These are phyloP conservation scores for Hemicentrotus pulcherrimus DNA, from an alignment of 35 echinoderm and acorn worm species.

Conservation along the genomic window DNA sequence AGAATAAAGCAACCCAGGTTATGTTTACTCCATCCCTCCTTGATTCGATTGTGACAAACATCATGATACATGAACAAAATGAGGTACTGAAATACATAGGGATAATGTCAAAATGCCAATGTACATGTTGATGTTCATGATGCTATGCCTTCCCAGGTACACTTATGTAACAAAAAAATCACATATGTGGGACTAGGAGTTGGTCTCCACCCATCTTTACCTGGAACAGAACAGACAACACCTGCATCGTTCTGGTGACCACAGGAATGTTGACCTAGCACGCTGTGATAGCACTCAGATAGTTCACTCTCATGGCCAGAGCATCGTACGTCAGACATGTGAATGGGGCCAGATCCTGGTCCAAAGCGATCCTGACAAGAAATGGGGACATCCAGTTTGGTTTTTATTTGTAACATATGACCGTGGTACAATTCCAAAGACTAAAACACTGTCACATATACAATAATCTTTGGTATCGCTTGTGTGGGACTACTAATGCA, in stretches of 20 bases:
- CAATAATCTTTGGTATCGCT: no score
- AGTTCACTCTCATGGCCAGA: slow-evolving; percentile 2
- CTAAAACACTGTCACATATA: no score
- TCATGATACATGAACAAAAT: no score
- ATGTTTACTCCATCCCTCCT: no score
- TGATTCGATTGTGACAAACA: no score
- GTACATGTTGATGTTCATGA: not conserved
- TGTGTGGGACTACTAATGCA: no score
- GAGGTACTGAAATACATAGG: not conserved
- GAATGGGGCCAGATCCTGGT: not conserved
- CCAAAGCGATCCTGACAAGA: slow-evolving; percentile 16
- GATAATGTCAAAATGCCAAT: not conserved
- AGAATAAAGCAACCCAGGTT: no score
- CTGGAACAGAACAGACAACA: slow-evolving; percentile 26
- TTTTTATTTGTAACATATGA: not conserved
- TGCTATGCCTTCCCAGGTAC: no score
- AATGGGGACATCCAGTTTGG: not conserved
- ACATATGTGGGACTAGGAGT: no score
- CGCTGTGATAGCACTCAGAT: not conserved
- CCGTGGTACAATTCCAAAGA: no score
- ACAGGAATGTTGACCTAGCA: not conserved
- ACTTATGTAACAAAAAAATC: no score
- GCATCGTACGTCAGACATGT: not conserved
- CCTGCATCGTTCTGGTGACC: not conserved
- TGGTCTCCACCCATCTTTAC: not conserved